phyloP scores from a whole-genome alignment of 2,797 vertebrate genomes.

The Mus spretus region DNA sequence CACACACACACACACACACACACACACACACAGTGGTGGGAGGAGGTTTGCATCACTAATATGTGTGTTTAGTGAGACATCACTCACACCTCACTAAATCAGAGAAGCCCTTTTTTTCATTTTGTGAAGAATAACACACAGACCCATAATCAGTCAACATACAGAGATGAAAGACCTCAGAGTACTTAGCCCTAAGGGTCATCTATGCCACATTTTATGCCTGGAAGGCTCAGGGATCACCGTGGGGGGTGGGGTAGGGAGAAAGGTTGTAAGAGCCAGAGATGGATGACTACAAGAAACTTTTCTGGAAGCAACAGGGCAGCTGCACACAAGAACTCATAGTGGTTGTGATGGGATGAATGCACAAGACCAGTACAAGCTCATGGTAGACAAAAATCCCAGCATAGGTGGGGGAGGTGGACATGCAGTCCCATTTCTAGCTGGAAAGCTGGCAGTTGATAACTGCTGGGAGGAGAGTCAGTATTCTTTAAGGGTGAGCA shows the following conservation, averaged over 20 bases:
- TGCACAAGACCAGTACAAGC: background rate
- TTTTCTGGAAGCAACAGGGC: background rate
- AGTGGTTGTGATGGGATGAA: background rate
- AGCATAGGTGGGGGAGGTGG: background rate
- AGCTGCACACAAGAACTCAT: background rate
- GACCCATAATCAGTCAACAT: background rate
- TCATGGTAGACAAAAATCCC: background rate
- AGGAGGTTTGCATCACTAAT: background rate
- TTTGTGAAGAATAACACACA: too few species aligned
- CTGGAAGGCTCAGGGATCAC: background rate
- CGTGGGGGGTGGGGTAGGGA: too few species aligned
- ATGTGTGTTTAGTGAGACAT: background rate
- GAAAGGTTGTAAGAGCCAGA: background rate
- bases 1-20: background rate
- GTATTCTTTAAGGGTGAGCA: background rate
- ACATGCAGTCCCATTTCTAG: background rate
- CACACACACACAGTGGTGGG: background rate
- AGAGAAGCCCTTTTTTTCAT: background rate
- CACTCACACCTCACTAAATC: background rate
- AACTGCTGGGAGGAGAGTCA: too few species aligned
- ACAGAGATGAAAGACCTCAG: background rate
- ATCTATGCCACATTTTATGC: background rate
- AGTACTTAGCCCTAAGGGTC: background rate
- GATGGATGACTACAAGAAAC: background rate
- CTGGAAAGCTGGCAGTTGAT: background rate